Percentiles rank a stretch among this genome's conserved stretches.
Conservation (phyloP, 2,797 vertebrate genomes). For the Myioborus miniatus region DNA sequence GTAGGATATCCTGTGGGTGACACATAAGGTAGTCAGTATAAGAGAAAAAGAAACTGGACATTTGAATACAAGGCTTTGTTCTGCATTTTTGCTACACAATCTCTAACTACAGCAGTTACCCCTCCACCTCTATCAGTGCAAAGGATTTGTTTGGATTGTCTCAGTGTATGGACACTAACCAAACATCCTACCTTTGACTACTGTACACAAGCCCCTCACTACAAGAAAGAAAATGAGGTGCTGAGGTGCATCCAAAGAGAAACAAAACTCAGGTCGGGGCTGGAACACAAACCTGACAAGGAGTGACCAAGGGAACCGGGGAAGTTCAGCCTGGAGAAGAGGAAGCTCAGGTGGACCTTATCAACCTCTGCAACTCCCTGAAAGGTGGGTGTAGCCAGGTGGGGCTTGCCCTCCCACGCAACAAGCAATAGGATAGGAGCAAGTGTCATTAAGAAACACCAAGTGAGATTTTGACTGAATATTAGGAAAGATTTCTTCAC, state of each 20-base stretch:
- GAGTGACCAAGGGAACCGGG: neutral
- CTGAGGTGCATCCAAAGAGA: accelerated
- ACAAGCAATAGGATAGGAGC: neutral
- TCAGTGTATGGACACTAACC: neutral
- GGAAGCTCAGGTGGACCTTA: neutral
- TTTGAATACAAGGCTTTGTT: neutral
- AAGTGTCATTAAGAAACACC: neutral
- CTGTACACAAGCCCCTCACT: neutral
- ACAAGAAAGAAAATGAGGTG: neutral
- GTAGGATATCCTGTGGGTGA: conserved; percentile 31
- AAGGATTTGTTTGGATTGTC: neutral
- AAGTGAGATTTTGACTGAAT: neutral
- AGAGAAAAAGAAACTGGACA: neutral
- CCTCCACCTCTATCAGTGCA: neutral
- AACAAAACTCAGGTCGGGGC: accelerated
- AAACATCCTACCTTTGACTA: neutral
- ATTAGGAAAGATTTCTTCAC: neutral
- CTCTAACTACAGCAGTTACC: neutral
- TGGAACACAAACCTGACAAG: neutral
- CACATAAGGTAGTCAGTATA: neutral
- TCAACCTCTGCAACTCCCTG: accelerated
- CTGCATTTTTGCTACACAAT: neutral
- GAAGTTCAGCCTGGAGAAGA: neutral
- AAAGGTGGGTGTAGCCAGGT: accelerated
- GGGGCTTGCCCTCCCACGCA: neutral